These are phyloP conservation scores for Pyrochroa serraticornis DNA, from an alignment of 2,888 invertebrate genomes.

Conservation along the genomic window DNA sequence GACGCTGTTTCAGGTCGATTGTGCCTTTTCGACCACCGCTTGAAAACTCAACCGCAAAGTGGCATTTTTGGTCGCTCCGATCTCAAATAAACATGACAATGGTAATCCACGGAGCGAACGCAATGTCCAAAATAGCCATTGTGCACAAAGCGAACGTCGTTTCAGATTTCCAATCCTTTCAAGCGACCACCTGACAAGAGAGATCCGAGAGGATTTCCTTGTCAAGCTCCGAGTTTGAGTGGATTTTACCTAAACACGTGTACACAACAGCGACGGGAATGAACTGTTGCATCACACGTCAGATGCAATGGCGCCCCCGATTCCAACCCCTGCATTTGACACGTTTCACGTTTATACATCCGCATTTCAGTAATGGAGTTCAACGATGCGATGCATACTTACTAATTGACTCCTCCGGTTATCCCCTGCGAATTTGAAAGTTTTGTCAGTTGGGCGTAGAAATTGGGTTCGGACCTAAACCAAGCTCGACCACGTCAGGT, in stretches of 20 bases:
- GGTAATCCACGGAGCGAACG: constrained; percentile 7
- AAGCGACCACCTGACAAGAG: constrained; percentile 42
- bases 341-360: constrained; percentile 18
- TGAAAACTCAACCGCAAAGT: too few relatives aligned
- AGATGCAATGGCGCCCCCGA: constrained; percentile 5
- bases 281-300: constrained; percentile 28
- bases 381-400: constrained; percentile 11
- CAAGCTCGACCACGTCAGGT: too few relatives aligned
- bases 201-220: constrained; percentile 44
- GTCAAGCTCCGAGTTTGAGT: constrained; percentile 45
- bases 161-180: constrained; percentile 38
- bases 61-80: not conserved
- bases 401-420: constrained; percentile 20
- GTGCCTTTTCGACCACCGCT: too few relatives aligned
- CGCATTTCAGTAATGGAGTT: constrained; percentile 9
- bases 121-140: constrained; percentile 4
- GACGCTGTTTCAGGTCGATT: too few relatives aligned
- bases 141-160: constrained; percentile 25
- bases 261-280: constrained; percentile 25
- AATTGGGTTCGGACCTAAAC: too few relatives aligned
- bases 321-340: constrained; percentile 15
- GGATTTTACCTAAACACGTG: constrained; percentile 41
- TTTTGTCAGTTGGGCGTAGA: constrained; percentile 3
- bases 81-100: constrained; percentile 19
- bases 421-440: constrained; percentile 16